Percentiles rank a stretch among this genome's conserved stretches.
phyloP scores from a whole-genome alignment of 2,888 invertebrate species.

The Andrena bicolor region DNA sequence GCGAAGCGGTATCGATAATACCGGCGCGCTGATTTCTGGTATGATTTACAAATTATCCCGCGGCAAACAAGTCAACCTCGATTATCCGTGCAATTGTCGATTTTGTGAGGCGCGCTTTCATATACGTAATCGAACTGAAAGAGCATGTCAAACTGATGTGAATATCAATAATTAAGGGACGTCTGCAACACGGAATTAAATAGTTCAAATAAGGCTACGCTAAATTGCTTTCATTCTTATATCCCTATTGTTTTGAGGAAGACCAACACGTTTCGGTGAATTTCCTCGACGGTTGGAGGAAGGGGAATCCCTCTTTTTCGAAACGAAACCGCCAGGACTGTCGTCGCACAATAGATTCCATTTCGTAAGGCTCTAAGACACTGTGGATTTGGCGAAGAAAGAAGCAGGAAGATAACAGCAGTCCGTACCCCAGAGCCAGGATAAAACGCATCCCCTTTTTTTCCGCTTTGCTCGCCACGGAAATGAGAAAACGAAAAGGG shows the following conservation, averaged over 20 bases:
- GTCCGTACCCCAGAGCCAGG: constrained; percentile 19
- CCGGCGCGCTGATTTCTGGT: constrained; percentile 49
- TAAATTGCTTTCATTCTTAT: background rate
- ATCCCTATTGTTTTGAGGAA: background rate
- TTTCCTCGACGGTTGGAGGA: background rate
- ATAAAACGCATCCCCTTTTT: constrained; percentile 37
- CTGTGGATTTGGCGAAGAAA: constrained; percentile 30
- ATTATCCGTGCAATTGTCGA: constrained; percentile 13
- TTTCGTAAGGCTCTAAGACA: constrained; percentile 10
- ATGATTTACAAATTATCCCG: constrained; percentile 50
- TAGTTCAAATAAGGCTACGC: background rate
- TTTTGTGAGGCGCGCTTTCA: background rate
- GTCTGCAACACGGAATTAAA: background rate
- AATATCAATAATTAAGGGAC: constrained; percentile 1
- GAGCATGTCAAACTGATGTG: background rate
- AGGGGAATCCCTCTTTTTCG: background rate
- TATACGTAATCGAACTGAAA: constrained; percentile 25
- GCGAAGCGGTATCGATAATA: constrained; percentile 57
- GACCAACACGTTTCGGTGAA: too few species aligned
- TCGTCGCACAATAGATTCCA: constrained; percentile 33
- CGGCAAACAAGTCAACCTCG: constrained; percentile 1
- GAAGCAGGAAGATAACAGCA: constrained; percentile 49
- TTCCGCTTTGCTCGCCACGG: constrained; percentile 25
- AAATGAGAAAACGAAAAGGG: constrained; percentile 38
- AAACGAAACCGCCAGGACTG: constrained; percentile 8